Evolutionary conservation across 2,113 vertebrate species (phyloP).

Genomic region (Engraulis encrasicolus): DNA sequence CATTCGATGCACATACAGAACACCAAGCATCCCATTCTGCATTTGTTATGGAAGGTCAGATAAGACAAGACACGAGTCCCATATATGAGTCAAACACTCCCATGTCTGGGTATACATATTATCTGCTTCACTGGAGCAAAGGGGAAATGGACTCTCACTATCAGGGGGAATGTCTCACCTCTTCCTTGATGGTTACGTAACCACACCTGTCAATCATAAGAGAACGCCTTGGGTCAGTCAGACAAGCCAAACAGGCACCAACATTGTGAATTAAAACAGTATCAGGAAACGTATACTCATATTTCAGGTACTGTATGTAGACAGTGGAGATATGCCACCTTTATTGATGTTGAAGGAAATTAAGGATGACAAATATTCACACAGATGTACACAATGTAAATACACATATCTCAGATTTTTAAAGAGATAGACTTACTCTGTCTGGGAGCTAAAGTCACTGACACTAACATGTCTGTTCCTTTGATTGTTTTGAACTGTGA

Average conservation of each 20-base stretch:
- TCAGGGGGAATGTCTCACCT: constrained; percentile 27
- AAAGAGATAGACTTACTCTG: constrained; percentile 35
- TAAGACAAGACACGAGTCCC: too few relatives aligned
- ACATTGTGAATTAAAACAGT: neutral
- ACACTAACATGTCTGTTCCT: neutral
- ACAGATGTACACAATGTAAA: neutral
- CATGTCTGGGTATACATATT: neutral
- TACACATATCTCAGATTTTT: neutral
- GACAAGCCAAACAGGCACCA: neutral
- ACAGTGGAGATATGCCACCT: too few relatives aligned
- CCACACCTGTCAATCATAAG: constrained; percentile 35
- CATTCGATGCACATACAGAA: neutral
- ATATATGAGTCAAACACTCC: neutral
- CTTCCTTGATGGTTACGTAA: constrained; percentile 39
- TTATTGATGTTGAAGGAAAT: too few relatives aligned
- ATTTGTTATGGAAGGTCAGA: neutral
- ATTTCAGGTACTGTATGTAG: too few relatives aligned
- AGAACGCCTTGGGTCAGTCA: neutral
- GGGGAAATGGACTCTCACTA: neutral
- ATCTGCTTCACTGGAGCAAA: neutral
- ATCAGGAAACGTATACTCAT: neutral
- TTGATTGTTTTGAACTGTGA: constrained; percentile 24
- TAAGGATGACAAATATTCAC: too few relatives aligned
- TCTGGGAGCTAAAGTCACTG: constrained; percentile 32
- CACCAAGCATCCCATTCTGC: neutral